Base-by-base conservation (phyloP, 2,888 invertebrate species). In the Coleophora flavipennella region DNA sequence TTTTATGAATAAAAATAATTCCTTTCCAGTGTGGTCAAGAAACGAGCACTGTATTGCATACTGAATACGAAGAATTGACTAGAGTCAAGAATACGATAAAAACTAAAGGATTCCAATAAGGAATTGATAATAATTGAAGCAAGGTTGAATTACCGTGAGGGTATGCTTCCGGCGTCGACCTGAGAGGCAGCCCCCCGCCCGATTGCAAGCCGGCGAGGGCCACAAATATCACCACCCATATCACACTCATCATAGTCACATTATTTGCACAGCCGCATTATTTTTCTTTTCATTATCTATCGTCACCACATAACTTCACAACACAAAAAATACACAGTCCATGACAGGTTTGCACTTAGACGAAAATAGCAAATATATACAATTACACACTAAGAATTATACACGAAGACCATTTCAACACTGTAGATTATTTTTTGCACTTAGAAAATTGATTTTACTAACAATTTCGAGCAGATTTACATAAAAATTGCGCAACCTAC, bases 401-500 rank as follows among this genome's bases (percentile, higher is more conserved):
- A 56, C 55, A 62, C 57, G 59, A 61, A 49, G 49, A 67, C 58
- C 72, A 72, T 74, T 61, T 61, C 61, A 55, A 52, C 55, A 53
- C 50, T 61, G 48, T 52, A 46, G 51, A 60, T 53, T 59, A 64
- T 60, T 67, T 67, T 51, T 56, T 67, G 57, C 58, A 65, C 66
- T 64, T 63, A 59, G 59, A 69, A 60, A 55, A 62, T 65, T 55
- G 55, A 60, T 64, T 67, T 67, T 53, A 53, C 58, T 65, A 54
- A 62, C 66, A 65, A 70, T 72, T 77, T 71, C 60, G 63, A 67
- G 68, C 67, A 74, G 70, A 78, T 80, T 81, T 81, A 81, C 72
- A 75, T 74, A 67, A 70, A 81, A 83, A 83, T 84, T 84, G 84
- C 84, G 84, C 84, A 84, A 83, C 77, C 79, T 69, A 71, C 81